These are phyloP conservation scores for Autographa pulchrina DNA, from an alignment of 2,888 invertebrate genomes.

Conservation along the genomic window DNA sequence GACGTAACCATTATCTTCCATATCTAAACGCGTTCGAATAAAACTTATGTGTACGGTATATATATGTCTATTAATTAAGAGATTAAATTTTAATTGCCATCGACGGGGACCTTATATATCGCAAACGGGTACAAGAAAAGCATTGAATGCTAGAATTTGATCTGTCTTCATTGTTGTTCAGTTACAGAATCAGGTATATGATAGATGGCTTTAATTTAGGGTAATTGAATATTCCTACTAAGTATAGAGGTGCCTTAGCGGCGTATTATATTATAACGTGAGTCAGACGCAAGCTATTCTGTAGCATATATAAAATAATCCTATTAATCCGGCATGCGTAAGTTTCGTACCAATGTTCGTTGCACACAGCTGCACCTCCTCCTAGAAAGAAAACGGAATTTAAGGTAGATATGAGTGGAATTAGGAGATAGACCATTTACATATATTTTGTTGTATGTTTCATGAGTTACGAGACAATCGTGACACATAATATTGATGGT, in stretches of 20 bases:
- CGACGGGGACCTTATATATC: slow-evolving; percentile 29
- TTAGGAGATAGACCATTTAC: no score
- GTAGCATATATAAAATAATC: slow-evolving; percentile 81
- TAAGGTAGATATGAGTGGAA: no score
- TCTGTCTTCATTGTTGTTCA: slow-evolving; percentile 42
- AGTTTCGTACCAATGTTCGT: slow-evolving; percentile 82
- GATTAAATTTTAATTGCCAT: slow-evolving; percentile 45
- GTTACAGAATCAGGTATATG: slow-evolving; percentile 24
- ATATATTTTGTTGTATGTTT: no score
- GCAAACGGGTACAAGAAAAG: slow-evolving; percentile 24
- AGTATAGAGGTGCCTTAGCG: slow-evolving; percentile 64
- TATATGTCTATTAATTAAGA: slow-evolving; percentile 44
- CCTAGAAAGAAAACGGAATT: slow-evolving; percentile 54
- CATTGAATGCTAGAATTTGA: slow-evolving; percentile 40
- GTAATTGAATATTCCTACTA: slow-evolving; percentile 62
- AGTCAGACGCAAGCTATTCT: slow-evolving; percentile 78
- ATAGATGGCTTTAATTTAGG: slow-evolving; percentile 44
- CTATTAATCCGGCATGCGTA: slow-evolving; percentile 83
- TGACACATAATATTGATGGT: no score
- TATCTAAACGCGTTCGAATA: slow-evolving; percentile 45
- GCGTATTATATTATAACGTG: slow-evolving; percentile 68
- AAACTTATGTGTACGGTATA: slow-evolving; percentile 51
- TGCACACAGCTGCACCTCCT: slow-evolving; percentile 85
- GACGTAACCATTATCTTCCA: slow-evolving; percentile 54
- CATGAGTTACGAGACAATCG: no score